Percentiles rank a stretch among this genome's conserved stretches.
These are phyloP conservation scores for Tanypteryx hageni DNA, from an alignment of 2,888 invertebrate genomes.

Conservation along the genomic window DNA sequence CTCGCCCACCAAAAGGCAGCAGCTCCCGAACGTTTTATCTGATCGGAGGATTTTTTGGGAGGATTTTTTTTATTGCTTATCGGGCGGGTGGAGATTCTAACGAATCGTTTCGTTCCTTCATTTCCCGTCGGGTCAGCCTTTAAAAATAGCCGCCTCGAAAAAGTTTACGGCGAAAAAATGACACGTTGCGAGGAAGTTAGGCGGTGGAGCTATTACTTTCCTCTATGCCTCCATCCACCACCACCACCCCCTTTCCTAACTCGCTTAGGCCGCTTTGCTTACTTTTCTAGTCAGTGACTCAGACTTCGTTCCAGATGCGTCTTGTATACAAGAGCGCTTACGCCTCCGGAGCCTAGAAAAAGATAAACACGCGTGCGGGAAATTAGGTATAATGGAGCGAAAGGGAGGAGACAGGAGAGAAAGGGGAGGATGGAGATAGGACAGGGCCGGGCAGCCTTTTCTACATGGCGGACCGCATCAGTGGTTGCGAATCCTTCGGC, in stretches of 20 bases:
- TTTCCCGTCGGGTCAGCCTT: neutral
- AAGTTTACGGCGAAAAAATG: neutral
- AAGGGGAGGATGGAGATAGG: too few species aligned
- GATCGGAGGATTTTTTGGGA: neutral
- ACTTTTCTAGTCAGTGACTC: neutral
- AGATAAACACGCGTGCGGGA: neutral
- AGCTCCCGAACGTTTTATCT: neutral
- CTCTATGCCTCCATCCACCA: too few species aligned
- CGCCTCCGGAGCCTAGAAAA: neutral
- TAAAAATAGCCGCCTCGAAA: neutral
- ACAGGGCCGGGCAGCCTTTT: neutral
- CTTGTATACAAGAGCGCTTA: neutral
- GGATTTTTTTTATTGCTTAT: neutral
- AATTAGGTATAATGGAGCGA: neutral
- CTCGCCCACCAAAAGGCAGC: neutral
- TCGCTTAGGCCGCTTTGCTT: neutral
- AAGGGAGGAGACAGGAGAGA: neutral
- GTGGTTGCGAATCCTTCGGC: too few species aligned
- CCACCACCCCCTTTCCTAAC: too few species aligned
- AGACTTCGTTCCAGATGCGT: slow-evolving; percentile 3
- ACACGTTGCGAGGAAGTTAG: neutral
- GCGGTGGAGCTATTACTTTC: neutral
- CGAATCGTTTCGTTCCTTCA: neutral
- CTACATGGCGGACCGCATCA: too few species aligned
- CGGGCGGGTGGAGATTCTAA: neutral